Evolutionary conservation across 2,113 vertebrate species (phyloP).

Genomic region (Rhagologus leucostigma): DNA sequence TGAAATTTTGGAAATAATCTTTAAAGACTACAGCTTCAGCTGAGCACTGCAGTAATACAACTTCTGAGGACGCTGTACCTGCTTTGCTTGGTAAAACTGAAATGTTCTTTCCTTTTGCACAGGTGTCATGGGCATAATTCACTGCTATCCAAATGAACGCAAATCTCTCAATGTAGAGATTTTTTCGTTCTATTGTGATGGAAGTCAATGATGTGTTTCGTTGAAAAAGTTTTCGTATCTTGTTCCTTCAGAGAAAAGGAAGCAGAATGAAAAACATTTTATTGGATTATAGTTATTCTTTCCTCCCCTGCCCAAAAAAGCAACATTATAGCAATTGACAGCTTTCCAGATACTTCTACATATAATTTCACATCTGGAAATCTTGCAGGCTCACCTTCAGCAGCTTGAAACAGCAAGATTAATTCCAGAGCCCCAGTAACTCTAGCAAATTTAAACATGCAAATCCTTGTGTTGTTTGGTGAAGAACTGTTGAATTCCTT

Average conservation of each 20-base stretch:
- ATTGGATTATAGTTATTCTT: not conserved
- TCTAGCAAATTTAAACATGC: not conserved
- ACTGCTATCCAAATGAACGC: constrained; percentile 38
- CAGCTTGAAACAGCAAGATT: not conserved
- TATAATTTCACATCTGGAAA: not conserved
- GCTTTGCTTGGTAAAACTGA: constrained; percentile 11
- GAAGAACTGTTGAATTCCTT: not conserved
- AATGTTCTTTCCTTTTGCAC: constrained; percentile 42
- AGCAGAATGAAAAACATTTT: not conserved
- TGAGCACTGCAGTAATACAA: not conserved
- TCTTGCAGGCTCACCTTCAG: not conserved
- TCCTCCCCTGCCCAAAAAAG: not conserved
- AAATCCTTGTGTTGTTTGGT: not conserved
- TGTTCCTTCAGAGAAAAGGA: constrained; percentile 21
- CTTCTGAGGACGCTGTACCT: not conserved
- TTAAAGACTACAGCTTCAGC: not conserved
- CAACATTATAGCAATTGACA: not conserved
- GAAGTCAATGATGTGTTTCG: not conserved
- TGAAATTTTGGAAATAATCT: not conserved
- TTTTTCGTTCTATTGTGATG: not conserved
- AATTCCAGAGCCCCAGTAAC: not conserved
- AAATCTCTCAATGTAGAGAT: not conserved
- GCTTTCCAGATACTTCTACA: not conserved
- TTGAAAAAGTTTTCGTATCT: not conserved
- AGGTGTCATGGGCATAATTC: not conserved